Base-by-base conservation (phyloP, 2,888 invertebrate species). In the Cryptocheilus praepositus region DNA sequence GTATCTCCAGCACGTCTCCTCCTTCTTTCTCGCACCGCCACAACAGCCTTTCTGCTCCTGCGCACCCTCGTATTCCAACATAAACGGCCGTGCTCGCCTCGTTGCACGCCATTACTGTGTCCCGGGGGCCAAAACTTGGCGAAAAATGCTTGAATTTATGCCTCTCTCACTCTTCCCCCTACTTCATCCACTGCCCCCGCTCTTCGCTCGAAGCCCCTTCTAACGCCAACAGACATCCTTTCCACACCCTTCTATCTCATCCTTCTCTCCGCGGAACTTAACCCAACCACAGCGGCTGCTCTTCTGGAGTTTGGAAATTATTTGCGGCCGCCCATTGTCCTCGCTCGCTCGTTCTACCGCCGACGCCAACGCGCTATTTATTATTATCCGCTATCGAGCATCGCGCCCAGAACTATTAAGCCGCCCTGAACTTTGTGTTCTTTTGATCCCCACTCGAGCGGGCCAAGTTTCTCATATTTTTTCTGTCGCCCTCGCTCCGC, bases 91-190 rank as follows among this genome's bases (percentile, higher is more conserved):
- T 80, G 75, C 74, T 80, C 83, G 82, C 69, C 73, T 80, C 83
- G 78, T 74, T 81, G 83, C 79, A 81, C 85, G 81, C 85, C 83
- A 85, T 85, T 83, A 83, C 83, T 70, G 79, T 82, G 81, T 83
- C 85, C 85, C 85, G 80, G 67, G 82, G 83, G 85, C 80, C 83
- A 80, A 85, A 85, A 85, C 83, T 85, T 85, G 71, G 80, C 81
- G 84, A 85, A 84, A 84, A 85, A 85, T 84, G 80, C 76, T 76
- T 73, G 80, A 85, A 73, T 72, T 73, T 74, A 77, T 49, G 49
- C 74, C 74, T 66, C 53, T 74, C 57, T 64, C 70, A 67, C 65
- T 22, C 60, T 22, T 49, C 63, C n/a, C 61, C 55, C 44, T 25
- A 13, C 54, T 18, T 43, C 51, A 19, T 18, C 43, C 22, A 54